Percentiles rank a stretch among this genome's conserved stretches.
Conservation (phyloP, 2,888 invertebrate genomes). For the Pseudoips prasinana region DNA sequence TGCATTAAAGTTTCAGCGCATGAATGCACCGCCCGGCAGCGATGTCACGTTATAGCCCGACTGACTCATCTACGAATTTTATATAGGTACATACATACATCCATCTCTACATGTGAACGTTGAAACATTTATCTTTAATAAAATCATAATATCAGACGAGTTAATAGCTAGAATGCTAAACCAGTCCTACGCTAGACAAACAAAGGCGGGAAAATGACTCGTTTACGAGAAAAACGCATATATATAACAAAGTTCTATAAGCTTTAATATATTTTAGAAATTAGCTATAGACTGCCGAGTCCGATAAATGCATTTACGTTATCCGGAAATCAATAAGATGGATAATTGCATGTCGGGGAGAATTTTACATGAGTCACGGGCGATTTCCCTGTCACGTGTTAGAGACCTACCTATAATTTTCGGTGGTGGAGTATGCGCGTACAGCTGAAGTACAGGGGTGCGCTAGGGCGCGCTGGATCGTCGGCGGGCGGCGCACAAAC, state of each 20-base stretch:
- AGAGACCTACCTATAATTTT: slow-evolving; percentile 66
- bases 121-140: slow-evolving; percentile 12
- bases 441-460: slow-evolving; percentile 61
- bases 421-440: slow-evolving; percentile 53
- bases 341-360: slow-evolving; percentile 34
- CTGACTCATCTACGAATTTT: slow-evolving; percentile 20
- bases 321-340: slow-evolving; percentile 14
- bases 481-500: slow-evolving; percentile 68
- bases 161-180: slow-evolving; percentile 19
- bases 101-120: slow-evolving; percentile 5
- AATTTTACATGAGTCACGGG: slow-evolving; percentile 60
- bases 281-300: no score
- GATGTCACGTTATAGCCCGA: slow-evolving; percentile 14
- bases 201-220: slow-evolving; percentile 33
- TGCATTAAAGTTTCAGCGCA: slow-evolving; percentile 14
- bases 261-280: no score
- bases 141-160: slow-evolving; percentile 13
- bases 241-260: no score
- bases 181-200: slow-evolving; percentile 22
- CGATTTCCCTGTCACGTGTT: slow-evolving; percentile 58
- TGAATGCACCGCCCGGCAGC: slow-evolving; percentile 15
- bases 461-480: slow-evolving; percentile 56
- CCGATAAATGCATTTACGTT: slow-evolving; percentile 3
- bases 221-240: slow-evolving; percentile 5
- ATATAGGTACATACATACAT: slow-evolving; percentile 6